Percentiles rank a stretch among this genome's conserved stretches.
These are phyloP conservation scores for Trilocha varians DNA, from an alignment of 2,888 invertebrate species.

Conservation along the genomic window DNA sequence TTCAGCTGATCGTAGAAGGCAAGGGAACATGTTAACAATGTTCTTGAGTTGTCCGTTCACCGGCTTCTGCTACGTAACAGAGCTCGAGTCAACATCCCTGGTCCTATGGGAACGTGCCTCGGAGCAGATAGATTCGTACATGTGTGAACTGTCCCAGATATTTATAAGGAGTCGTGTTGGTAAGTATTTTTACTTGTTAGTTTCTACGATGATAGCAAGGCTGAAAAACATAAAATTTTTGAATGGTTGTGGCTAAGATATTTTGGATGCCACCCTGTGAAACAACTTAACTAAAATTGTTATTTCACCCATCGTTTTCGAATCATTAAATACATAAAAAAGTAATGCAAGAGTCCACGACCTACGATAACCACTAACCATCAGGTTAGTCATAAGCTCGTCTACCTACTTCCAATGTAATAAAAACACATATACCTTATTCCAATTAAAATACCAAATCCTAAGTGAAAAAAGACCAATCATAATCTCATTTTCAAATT, in stretches of 20 bases:
- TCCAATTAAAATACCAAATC: no score
- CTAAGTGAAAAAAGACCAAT: not conserved
- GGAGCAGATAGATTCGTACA: not conserved
- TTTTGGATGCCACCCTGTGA: no score
- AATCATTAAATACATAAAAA: no score
- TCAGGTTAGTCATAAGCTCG: no score
- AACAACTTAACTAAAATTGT: no score
- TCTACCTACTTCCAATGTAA: not conserved
- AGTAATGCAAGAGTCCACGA: no score
- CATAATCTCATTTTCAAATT: slow-evolving; percentile 8
- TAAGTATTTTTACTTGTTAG: not conserved
- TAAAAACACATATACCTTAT: no score
- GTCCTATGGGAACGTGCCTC: not conserved
- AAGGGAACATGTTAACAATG: not conserved
- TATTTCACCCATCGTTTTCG: no score
- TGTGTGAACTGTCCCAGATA: not conserved
- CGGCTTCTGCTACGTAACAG: not conserved
- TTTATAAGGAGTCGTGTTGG: not conserved
- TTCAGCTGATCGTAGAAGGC: not conserved
- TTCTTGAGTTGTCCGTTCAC: not conserved
- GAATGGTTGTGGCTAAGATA: no score
- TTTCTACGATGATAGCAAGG: no score
- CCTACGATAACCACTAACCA: no score
- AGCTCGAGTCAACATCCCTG: not conserved
- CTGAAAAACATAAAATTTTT: no score